These are phyloP conservation scores for Lasioglossum vierecki DNA, from an alignment of 2,888 invertebrate genomes.

Conservation along the genomic window DNA sequence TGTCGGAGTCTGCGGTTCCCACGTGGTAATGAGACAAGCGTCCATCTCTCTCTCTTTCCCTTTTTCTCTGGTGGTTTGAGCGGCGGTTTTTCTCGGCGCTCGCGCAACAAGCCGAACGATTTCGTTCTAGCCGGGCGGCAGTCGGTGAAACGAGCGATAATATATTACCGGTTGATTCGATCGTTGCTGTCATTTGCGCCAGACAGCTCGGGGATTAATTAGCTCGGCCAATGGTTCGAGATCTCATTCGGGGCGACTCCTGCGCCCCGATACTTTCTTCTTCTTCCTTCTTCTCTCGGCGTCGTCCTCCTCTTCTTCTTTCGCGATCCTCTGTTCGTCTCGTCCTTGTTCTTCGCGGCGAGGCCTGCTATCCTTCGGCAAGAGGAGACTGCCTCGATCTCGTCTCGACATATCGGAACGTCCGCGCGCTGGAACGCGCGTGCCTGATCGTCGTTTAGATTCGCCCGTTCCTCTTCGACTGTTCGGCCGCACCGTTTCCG, in stretches of 20 bases:
- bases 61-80: neutral
- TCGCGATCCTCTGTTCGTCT: neutral
- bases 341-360: slow-evolving; percentile 9
- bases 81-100: slow-evolving; percentile 48
- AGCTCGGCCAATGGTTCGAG: slow-evolving; percentile 66
- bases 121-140: slow-evolving; percentile 62
- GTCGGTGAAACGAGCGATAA: slow-evolving; percentile 69
- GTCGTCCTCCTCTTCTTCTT: slow-evolving; percentile 5
- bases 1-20: slow-evolving; percentile 64
- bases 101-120: slow-evolving; percentile 48
- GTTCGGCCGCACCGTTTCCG: slow-evolving; percentile 55
- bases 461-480: slow-evolving; percentile 51
- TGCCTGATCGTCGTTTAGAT: slow-evolving; percentile 73
- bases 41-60: slow-evolving; percentile 16
- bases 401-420: slow-evolving; percentile 69
- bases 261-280: slow-evolving; percentile 54
- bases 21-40: slow-evolving; percentile 68
- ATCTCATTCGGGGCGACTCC: slow-evolving; percentile 64
- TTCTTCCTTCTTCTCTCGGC: slow-evolving; percentile 30
- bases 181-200: slow-evolving; percentile 73
- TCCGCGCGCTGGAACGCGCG: slow-evolving; percentile 69
- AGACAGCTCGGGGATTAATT: slow-evolving; percentile 73
- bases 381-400: slow-evolving; percentile 52
- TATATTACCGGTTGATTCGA: slow-evolving; percentile 72
- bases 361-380: slow-evolving; percentile 40